Percentiles rank a stretch among this genome's conserved stretches.
Evolutionary conservation across 1,140 invertebrate genomes (phyloP).

Genomic region (Phymorhynchus buccinoides): DNA sequence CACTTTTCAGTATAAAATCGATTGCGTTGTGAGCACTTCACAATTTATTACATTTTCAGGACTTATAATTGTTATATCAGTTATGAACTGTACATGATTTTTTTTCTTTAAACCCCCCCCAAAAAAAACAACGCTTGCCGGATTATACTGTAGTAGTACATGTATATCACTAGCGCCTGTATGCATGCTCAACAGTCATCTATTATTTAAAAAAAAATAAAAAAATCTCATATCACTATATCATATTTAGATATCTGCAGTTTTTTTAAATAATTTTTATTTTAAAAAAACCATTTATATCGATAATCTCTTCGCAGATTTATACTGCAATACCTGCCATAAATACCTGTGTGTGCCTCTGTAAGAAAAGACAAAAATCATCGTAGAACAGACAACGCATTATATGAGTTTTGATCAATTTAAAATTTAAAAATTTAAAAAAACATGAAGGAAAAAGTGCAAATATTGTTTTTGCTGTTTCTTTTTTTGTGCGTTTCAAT

Average conservation of each 20-base stretch:
- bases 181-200: background rate
- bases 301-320: background rate
- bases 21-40: background rate
- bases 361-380: background rate
- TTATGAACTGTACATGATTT: background rate
- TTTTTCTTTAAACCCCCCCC: too few species aligned
- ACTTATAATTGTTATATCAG: too few species aligned
- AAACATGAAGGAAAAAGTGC: background rate
- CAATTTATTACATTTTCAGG: background rate
- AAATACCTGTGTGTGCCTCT: background rate
- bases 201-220: background rate
- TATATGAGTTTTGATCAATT: background rate
- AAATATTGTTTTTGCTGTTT: background rate
- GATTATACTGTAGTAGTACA: background rate
- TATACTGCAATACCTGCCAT: background rate
- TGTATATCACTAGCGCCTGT: background rate
- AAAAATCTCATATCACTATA: background rate
- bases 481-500: too few species aligned
- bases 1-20: background rate
- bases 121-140: background rate
- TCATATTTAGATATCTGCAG: background rate
- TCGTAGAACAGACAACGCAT: background rate
- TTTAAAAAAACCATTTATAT: too few species aligned
- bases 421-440: background rate
- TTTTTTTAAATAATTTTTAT: too few species aligned